These are phyloP conservation scores for Lasiurus borealis DNA, from an alignment of 2,113 vertebrate genomes.

Conservation along the genomic window DNA sequence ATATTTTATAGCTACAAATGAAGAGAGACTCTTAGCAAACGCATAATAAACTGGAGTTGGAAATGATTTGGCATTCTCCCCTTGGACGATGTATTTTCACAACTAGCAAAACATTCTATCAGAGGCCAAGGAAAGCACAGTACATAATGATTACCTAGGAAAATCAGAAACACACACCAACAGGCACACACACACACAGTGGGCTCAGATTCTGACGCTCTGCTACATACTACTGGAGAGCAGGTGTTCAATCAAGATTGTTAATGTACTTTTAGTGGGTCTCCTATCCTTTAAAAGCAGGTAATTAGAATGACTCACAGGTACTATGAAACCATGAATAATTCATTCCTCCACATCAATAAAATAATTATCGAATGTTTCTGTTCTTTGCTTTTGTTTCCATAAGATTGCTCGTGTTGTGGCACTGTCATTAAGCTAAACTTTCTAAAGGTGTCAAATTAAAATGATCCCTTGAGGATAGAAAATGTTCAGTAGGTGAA, in stretches of 20 bases:
- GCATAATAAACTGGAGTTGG: constrained; percentile 38
- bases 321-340: constrained; percentile 89
- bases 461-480: constrained; percentile 19
- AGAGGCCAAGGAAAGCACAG: constrained; percentile 28
- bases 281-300: constrained; percentile 88
- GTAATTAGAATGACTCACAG: constrained; percentile 90
- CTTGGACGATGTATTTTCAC: constrained; percentile 54
- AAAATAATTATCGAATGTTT: constrained; percentile 90
- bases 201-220: constrained; percentile 63
- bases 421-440: constrained; percentile 82
- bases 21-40: constrained; percentile 40
- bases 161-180: background rate
- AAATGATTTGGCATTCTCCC: constrained; percentile 56
- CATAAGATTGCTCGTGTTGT: constrained; percentile 87
- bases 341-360: constrained; percentile 89
- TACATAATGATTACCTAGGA: background rate
- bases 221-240: constrained; percentile 77
- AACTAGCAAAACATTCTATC: constrained; percentile 57
- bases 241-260: constrained; percentile 88
- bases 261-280: constrained; percentile 87
- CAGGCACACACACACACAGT: background rate
- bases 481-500: constrained; percentile 2
- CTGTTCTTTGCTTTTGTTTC: constrained; percentile 88
- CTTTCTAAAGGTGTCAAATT: constrained; percentile 85
- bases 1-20: background rate